Evolutionary conservation across 2,797 vertebrate species (phyloP).

Genomic region (Enteromius anoplus): DNA sequence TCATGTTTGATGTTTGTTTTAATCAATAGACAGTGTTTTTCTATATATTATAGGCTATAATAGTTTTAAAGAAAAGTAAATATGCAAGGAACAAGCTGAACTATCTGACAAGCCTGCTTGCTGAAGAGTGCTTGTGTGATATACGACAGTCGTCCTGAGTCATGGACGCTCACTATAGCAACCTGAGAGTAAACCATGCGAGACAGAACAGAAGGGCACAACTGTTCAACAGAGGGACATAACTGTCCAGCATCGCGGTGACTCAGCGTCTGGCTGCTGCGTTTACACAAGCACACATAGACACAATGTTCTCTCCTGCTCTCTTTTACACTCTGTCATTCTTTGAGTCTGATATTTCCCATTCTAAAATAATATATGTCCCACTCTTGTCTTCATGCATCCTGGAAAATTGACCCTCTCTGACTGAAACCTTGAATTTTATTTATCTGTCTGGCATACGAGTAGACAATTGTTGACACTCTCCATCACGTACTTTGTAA

Average conservation of each 20-base stretch:
- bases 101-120: not conserved
- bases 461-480: not conserved
- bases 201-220: constrained; percentile 31
- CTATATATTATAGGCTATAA: not conserved
- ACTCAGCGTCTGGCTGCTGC: constrained; percentile 16
- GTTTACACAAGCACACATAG: not conserved
- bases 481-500: not conserved
- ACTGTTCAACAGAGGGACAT: constrained; percentile 34
- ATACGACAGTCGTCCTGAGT: not conserved
- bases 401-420: not conserved
- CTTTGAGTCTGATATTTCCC: not conserved
- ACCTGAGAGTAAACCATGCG: constrained; percentile 27
- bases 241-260: constrained; percentile 14
- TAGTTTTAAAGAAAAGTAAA: constrained; percentile 1
- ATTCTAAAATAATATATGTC: not conserved
- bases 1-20: not conserved
- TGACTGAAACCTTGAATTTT: no score
- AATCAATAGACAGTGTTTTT: not conserved
- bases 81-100: not conserved
- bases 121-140: not conserved
- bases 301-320: not conserved
- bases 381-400: not conserved
- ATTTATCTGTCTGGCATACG: not conserved
- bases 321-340: not conserved
- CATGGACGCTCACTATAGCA: constrained; percentile 22